A percentile compares a stretch with the other conserved stretches of the same genome.
Evolutionary conservation across 1,140 invertebrate genomes (phyloP).

Genomic region (Maniola jurtina): DNA sequence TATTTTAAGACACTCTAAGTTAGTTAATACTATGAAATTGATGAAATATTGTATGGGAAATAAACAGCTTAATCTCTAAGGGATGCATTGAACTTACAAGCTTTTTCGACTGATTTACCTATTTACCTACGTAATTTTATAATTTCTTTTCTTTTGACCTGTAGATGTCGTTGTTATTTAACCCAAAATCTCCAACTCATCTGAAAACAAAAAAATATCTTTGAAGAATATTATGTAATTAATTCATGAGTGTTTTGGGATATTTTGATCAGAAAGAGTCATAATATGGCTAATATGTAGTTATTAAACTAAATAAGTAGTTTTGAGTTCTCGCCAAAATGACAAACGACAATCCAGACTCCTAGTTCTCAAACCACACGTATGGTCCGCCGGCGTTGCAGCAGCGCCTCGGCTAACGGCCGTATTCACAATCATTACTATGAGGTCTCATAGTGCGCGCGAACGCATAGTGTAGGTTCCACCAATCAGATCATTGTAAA

Average conservation of each 20-base stretch:
- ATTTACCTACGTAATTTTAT: conserved; percentile 32
- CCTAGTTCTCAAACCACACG: conserved; percentile 75
- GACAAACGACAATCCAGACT: no score
- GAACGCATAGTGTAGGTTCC: no score
- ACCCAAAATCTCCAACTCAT: conserved; percentile 63
- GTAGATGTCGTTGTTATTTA: conserved; percentile 51
- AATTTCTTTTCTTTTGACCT: conserved; percentile 40
- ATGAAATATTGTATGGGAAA: background rate
- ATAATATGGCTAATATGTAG: no score
- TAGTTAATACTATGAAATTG: no score
- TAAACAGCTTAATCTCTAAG: conserved; percentile 62
- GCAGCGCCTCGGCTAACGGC: conserved; percentile 89
- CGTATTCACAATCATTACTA: no score
- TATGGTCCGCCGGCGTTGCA: conserved; percentile 87
- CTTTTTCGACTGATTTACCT: conserved; percentile 25
- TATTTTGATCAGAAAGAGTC: no score
- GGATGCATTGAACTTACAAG: conserved; percentile 54
- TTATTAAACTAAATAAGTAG: no score
- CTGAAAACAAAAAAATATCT: conserved; percentile 43
- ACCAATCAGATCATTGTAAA: no score
- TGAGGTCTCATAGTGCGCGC: no score
- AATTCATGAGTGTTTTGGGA: no score
- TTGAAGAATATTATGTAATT: background rate
- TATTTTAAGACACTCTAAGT: no score
- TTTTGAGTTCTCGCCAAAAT: no score